These are phyloP conservation scores for Aricia agestis DNA, from an alignment of 1,140 invertebrate genomes.

Conservation along the genomic window DNA sequence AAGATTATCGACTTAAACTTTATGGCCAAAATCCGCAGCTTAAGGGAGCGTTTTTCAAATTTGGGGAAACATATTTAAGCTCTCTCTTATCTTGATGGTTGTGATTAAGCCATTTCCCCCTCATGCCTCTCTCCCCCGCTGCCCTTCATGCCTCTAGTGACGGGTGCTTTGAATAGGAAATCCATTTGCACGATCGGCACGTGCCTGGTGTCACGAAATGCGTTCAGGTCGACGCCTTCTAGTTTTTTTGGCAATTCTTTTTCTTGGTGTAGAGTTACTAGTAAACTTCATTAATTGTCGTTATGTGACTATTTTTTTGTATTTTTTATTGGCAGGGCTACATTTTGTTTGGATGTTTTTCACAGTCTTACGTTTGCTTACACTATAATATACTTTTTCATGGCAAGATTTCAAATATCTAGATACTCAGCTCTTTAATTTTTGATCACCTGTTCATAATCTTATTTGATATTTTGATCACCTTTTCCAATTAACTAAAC, in stretches of 20 bases:
- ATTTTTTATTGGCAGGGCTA: background rate
- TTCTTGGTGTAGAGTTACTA: background rate
- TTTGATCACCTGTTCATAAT: too few species aligned
- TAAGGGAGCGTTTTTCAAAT: background rate
- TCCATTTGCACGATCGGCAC: conserved; percentile 31
- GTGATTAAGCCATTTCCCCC: conserved; percentile 42
- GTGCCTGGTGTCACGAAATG: background rate
- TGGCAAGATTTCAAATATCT: too few species aligned
- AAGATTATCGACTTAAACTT: background rate
- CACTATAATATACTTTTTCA: too few species aligned
- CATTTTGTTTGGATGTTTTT: too few species aligned
- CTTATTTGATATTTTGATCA: too few species aligned
- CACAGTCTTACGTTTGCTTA: too few species aligned
- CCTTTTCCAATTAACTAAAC: too few species aligned
- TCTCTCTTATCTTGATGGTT: background rate
- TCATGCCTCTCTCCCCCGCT: conserved; percentile 5
- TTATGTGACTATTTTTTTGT: background rate
- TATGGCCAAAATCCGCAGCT: background rate
- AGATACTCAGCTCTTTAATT: too few species aligned
- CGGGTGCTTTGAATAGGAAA: conserved; percentile 40
- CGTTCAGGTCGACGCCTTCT: background rate
- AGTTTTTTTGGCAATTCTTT: background rate
- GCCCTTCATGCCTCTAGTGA: conserved; percentile 3
- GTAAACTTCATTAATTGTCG: background rate
- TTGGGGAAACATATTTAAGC: background rate